Base-by-base conservation (phyloP, 2,797 vertebrate species). In the Gobionotothen gibberifrons region DNA sequence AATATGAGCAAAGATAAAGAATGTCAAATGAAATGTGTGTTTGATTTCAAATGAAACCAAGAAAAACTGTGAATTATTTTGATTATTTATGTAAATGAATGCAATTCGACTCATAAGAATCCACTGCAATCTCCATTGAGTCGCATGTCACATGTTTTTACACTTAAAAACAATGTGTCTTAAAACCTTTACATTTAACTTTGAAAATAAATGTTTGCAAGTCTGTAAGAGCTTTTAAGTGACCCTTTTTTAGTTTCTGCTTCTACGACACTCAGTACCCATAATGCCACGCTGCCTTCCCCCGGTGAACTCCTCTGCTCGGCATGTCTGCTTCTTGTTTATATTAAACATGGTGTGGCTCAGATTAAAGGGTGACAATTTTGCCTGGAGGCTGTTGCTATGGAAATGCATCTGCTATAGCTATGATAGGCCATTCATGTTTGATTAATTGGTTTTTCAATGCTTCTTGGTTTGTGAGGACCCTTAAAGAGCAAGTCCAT, bases 361-460 rank as follows among this genome's bases (percentile, higher is more conserved):
- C 89, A 88, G 91, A 92, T 95, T 94, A 93, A 94, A 94, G 92
- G 89, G 91, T 93, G 93, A 93, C 90, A 88, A 89, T 94, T 93
- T 91, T 90, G 90, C 93, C 91, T 81, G 71, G 88, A 93, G 93
- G 92, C 92, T 92, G 94, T 95, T 95, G 94, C 95, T 89, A 95
- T 96, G 93, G 94, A 92, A 94, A 95, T 93, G 82, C 80, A 87
- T 91, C 92, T 88, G 93, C 93, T 84, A 87, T 89, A 89, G 91
- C 92, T 91, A 94, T 95, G 94, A 95, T 95, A 94, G 94, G 90
- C 94, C 90, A 94, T 95, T 95, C 93, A 93, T 93, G 93, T 95
- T 95, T 96, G 94, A 95, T 96, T 95, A 95, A 95, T 95, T 95
- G 94, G 87, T 95, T 95, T 94, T 95, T 94, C 92, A 93, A 92